Evolutionary conservation across 1,140 invertebrate species (phyloP).

Genomic region (Meloidogyne floridensis): DNA sequence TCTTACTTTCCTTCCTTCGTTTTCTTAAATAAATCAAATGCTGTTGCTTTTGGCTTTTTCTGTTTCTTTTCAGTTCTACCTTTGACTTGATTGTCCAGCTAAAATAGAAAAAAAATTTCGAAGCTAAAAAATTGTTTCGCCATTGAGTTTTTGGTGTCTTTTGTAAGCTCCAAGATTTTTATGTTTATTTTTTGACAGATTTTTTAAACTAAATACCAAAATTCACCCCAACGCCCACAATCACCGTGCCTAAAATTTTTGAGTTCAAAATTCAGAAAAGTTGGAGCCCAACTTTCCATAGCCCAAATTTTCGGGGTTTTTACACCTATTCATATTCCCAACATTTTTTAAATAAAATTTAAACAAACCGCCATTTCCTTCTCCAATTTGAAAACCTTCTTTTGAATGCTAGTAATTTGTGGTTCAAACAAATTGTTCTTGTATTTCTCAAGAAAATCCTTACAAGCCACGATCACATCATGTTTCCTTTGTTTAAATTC

Average conservation of each 20-base stretch:
- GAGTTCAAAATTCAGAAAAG: too few species aligned
- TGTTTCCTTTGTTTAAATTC: background rate
- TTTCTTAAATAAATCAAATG: background rate
- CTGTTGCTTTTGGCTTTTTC: background rate
- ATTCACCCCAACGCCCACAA: too few species aligned
- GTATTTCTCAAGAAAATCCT: background rate
- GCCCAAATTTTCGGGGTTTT: too few species aligned
- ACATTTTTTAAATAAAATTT: background rate
- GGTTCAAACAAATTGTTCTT: background rate
- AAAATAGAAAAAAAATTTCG: background rate
- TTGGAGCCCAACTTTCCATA: too few species aligned
- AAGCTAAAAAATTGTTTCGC: too few species aligned
- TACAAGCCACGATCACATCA: background rate
- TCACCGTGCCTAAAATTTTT: too few species aligned
- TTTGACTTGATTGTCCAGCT: background rate
- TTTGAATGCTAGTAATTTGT: background rate
- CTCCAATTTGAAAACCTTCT: background rate
- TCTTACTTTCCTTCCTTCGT: slow-evolving; percentile 6
- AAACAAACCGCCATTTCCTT: background rate
- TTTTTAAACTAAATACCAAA: too few species aligned
- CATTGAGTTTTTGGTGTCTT: too few species aligned
- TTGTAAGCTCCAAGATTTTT: too few species aligned
- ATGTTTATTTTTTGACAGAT: too few species aligned
- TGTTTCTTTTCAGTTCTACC: background rate
- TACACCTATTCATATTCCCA: too few species aligned